Evolutionary conservation across 2,113 vertebrate species (phyloP), one percentile per base, ranked within the genome.

Genomic region (Ophthalmolycus amberensis): DNA sequence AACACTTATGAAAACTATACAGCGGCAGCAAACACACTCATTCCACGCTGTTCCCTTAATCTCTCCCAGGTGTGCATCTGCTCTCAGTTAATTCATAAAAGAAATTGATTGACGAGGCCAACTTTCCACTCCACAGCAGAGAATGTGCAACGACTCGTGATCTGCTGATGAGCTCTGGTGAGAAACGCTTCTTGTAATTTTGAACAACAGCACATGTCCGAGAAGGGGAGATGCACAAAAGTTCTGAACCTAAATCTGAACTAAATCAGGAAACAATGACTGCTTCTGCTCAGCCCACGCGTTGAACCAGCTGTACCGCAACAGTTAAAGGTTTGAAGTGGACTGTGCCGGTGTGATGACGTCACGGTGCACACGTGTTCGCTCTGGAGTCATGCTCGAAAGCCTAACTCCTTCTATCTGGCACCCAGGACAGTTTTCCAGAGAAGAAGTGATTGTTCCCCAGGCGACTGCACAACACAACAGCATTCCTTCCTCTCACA

Each of bases 401-500:
- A 85, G 79, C 38, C 52, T 10, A 62, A 77, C 75, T 79, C 38
- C 56, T 62, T 85, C 79, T 79, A 44, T 86, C 86, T 93, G 93
- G 91, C 89, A 48, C 87, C 75, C 63, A 82, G 71, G 79, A 85
- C 84, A 63, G 77, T 91, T 93, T 95, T 94, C 92, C 93, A 84
- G 69, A 86, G 58, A 42, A 69, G 71, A 83, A 80, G 81, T 72
- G 90, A 92, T 91, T 91, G 91, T 94, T 93, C 83, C 94, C 91
- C 80, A 86, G 86, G 84, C 85, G 77, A 93, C 90, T 52, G 67
- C 92, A 91, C 80, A 93, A 94, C 89, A 95, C 80, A 91, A 85
- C 91, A 90, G 85, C 91, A 94, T 93, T 94, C 92, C 90, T 95
- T 94, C 90, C 92, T 85, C 85, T 88, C 82, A 85, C 95, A 96